A percentile compares a stretch with the other conserved stretches of the same genome.
Evolutionary conservation across 92 coral and sea anemone species (phyloP).

Genomic region (Galaxea fascicularis): DNA sequence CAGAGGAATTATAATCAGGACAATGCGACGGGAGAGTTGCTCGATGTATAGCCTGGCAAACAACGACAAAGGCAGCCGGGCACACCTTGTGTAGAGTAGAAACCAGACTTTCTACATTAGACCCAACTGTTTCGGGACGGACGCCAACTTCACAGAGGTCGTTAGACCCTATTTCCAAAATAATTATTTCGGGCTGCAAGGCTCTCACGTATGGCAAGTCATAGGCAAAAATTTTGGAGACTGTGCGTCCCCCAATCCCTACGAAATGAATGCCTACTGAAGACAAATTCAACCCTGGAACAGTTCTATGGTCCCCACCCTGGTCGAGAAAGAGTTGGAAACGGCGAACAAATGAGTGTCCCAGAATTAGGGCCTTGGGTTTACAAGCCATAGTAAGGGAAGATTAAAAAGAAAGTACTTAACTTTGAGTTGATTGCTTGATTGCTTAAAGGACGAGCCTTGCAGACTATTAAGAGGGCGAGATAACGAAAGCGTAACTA

Average conservation of each 20-base stretch:
- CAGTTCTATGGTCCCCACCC: not conserved
- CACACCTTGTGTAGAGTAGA: not conserved
- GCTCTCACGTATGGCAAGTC: no score
- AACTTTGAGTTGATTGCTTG: not conserved
- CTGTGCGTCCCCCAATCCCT: not conserved
- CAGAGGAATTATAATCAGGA: not conserved
- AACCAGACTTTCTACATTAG: constrained; percentile 2
- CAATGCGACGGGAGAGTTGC: not conserved
- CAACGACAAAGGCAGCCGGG: not conserved
- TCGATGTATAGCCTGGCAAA: constrained; percentile 2
- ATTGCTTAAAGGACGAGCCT: not conserved
- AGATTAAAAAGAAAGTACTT: constrained; percentile 4
- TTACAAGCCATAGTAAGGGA: not conserved
- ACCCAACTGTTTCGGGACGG: not conserved
- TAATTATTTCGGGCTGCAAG: no score
- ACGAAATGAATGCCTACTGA: not conserved
- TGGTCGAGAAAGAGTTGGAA: not conserved
- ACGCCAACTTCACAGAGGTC: not conserved
- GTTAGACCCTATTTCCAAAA: constrained; percentile 22
- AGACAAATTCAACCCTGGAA: not conserved
- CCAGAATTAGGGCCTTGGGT: not conserved
- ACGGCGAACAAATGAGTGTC: constrained; percentile 8
- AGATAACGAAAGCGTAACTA: no score
- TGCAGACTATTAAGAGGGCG: no score
- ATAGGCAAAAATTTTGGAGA: not conserved